These are phyloP conservation scores for Psephotus haematonotus DNA, from an alignment of 2,113 vertebrate genomes.

Conservation along the genomic window DNA sequence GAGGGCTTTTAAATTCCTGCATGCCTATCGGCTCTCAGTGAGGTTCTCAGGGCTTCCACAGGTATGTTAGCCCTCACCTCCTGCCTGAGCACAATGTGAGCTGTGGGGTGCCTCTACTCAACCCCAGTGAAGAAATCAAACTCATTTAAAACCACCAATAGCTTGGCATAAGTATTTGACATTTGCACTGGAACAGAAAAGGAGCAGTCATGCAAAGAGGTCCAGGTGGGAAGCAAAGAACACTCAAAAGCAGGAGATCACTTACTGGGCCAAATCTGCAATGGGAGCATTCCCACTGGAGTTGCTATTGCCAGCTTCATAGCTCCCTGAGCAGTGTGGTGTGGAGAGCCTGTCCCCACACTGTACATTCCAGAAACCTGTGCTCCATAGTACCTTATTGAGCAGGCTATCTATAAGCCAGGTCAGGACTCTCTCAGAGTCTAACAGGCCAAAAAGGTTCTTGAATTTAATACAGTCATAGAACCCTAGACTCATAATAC, in stretches of 20 bases:
- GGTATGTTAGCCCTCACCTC: slow-evolving; percentile 24
- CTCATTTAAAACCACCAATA: background rate
- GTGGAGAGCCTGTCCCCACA: background rate
- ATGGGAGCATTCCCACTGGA: background rate
- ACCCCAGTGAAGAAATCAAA: background rate
- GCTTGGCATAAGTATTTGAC: background rate
- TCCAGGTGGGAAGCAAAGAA: background rate
- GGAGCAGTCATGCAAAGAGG: background rate
- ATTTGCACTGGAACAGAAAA: background rate
- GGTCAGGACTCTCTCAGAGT: background rate
- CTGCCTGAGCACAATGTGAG: background rate
- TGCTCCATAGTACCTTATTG: background rate
- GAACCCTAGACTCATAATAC: background rate
- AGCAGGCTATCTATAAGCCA: background rate
- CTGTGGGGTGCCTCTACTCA: background rate
- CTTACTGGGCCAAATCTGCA: background rate
- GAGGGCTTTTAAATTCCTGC: slow-evolving; percentile 59
- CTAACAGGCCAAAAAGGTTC: background rate
- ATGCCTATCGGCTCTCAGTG: slow-evolving; percentile 46
- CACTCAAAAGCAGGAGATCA: background rate
- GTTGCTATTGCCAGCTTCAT: background rate
- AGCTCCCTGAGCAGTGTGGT: background rate
- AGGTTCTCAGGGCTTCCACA: slow-evolving; percentile 64
- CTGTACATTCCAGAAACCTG: background rate
- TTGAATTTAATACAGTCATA: background rate